phyloP scores from a whole-genome alignment of 2,888 invertebrate genomes.

The Eugnorisma glareosa region DNA sequence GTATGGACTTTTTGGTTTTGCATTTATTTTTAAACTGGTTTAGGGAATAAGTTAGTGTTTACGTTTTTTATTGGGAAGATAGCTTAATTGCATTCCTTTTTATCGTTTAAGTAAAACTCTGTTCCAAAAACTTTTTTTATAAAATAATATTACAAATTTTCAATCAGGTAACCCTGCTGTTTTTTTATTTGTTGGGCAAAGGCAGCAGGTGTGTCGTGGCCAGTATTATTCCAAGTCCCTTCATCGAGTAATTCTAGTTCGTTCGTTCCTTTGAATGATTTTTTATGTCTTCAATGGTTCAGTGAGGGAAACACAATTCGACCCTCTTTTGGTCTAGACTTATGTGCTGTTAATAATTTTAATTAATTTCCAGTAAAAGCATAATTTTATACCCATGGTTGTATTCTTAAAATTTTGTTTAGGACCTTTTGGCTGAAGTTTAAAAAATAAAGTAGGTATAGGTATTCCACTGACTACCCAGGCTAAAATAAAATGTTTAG shows the following conservation, averaged over 20 bases:
- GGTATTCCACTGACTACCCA: background rate
- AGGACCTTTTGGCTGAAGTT: background rate
- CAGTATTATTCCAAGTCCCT: slow-evolving; percentile 70
- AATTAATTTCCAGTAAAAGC: background rate
- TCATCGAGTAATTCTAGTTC: slow-evolving; percentile 78
- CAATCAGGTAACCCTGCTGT: slow-evolving; percentile 56
- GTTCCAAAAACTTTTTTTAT: slow-evolving; percentile 1
- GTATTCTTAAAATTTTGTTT: background rate
- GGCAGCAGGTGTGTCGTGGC: slow-evolving; percentile 84
- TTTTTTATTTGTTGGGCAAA: slow-evolving; percentile 73
- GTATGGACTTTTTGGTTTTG: slow-evolving; percentile 21
- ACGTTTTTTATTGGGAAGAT: background rate
- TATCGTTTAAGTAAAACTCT: background rate
- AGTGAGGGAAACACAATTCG: slow-evolving; percentile 66
- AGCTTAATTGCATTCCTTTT: background rate
- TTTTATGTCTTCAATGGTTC: slow-evolving; percentile 69
- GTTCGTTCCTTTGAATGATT: slow-evolving; percentile 78
- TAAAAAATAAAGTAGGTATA: background rate
- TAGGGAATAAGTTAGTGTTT: slow-evolving; percentile 7
- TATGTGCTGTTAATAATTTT: background rate
- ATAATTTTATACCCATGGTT: background rate
- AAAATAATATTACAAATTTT: slow-evolving; percentile 14
- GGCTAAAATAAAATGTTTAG: too few species aligned
- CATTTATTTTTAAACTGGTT: slow-evolving; percentile 48
- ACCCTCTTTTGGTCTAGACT: slow-evolving; percentile 12